Evolutionary conservation across 2,113 vertebrate genomes (phyloP), one percentile per base, ranked within the genome.

Genomic region (Motacilla tschutschensis): DNA sequence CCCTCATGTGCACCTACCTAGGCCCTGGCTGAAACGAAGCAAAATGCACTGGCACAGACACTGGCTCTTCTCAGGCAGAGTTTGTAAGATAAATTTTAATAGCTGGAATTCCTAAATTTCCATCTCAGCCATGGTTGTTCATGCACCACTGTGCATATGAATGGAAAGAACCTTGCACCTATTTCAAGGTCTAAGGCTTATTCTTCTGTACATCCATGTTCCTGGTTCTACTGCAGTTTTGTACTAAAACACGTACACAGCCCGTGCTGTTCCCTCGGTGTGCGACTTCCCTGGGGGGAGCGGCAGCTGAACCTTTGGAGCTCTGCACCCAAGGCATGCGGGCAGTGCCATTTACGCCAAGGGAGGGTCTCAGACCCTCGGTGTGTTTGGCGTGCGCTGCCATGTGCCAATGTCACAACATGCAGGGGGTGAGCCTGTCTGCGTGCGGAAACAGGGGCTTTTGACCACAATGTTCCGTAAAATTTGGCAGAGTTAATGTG

Each of bases 301-400:
- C 36, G 13, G 21, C 33, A 14, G 20, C 25, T 2, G 58, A 15
- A 11, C 19, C 50, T 26, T 7, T 3, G 59, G 60, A 20, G 17
- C 38, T 16, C 18, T 7, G 46, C 21, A 17, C 19, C 14, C 36
- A 4, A 10, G 38, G 14, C 12, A 24, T 4, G 1, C 7, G 24
- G 73, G 21, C 41, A 22, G 8, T 1, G 57, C 57, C 17, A 7
- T 18, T 31, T 1, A 3, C 36, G 14, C 35, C 17, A 0, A 0
- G 6, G 40, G 6, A 7, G 51, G 21, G 20, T 3, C 14, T 1
- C 3, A 2, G 11, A 6, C 47, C 35, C 50, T 22, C 26, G 1
- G n/a, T 4, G 4, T 2, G 3, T 7, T 14, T 0, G 6, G 4
- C 1, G 2, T 5, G 2, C 0, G 13, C 11, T 16, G 62, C 75